Evolutionary conservation across 2,113 vertebrate species (phyloP), one percentile per base, ranked within the genome.

Genomic region (Pristiophorus japonicus): DNA sequence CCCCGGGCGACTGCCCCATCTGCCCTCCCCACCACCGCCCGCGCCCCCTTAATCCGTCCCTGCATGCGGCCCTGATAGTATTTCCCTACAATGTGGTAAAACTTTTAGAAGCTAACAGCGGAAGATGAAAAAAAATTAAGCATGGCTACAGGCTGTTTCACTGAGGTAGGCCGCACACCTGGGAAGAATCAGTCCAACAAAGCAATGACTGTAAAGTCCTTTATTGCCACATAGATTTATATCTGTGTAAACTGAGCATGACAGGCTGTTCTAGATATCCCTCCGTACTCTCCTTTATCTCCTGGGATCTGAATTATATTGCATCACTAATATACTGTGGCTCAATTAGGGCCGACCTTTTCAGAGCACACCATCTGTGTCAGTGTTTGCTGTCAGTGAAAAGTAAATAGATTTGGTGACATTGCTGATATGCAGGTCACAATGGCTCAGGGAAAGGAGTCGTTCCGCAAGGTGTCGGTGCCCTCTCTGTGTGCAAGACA

Each of bases 321-420:
- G 62, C 63, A 42, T 45, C 62, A 45, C n/a, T 93, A 93, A 93
- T 66, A 93, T 42, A 70, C 63, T 94, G 92, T 70, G 92, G 20
- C 92, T 94, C 65, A 94, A 67, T 94, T 94, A 63, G 42, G 24
- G 42, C 65, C 42, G 92, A 66, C 63, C 92, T 94, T 42, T 47
- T 70, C 65, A 67, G 63, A 42, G 42, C 47, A 65, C 92, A 94
- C 92, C 92, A 94, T 47, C 92, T 94, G 92, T 92, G 59, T 92
- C 59, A 65, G 59, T 65, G 88, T 92, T 92, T 20, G 92, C 10
- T 70, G 65, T 70, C 92, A 47, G 65, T 66, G 38, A 12, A 20
- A 67, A 27, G 22, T 94, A 47, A 94, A 47, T 67, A 67, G 92
- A 42, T 94, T 90, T 30, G 11, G 22, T 34, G 42, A 67, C 38